Evolutionary conservation across 2,797 vertebrate genomes (phyloP), one percentile per base, ranked within the genome.

Genomic region (Micromesistius poutassou): DNA sequence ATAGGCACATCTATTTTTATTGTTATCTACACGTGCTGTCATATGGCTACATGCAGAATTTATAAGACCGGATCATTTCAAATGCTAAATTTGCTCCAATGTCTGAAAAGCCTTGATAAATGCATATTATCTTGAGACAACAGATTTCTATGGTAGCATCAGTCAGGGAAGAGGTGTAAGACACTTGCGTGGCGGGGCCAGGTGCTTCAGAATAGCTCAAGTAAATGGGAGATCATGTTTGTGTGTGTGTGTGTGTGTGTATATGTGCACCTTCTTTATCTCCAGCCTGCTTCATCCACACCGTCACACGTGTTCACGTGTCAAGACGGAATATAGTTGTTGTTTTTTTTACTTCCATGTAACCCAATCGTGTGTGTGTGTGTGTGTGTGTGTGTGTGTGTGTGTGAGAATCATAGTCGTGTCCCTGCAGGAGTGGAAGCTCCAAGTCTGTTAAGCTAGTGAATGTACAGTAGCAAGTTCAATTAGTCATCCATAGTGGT

Each of bases 1-100:
- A 83, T 75, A 84, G 72, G 79, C 77, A 79, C 86, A 87, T 92
- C 85, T 93, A 92, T 92, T 92, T 92, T 91, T 90, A 87, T 87
- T 77, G 78, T 84, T 46, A 13, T 87, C 76, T 2, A 79, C 81
- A 87, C 83, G 85, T 84, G 83, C 86, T 82, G 82, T 50, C 40
- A 30, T 71, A 30, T 36, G 76, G 77, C 78, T 72, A 80, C 80
- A 78, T 79, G 76, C 85, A 81, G 40, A 82, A 81, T 77, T 78
- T 71, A 68, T 71, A 83, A 36, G n/a, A n/a, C 79, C 73, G 71
- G 79, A 83, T 72, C 74, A 73, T 77, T 84, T 84, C 83, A 25
- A 87, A 81, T 46, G 72, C 80, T 82, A 77, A 78, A 79, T 85
- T 76, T 66, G 74, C 78, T 83, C 78, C 79, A 72, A 28, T 79